Percentiles rank a stretch among this genome's conserved stretches.
Conservation (phyloP, 2,113 vertebrate species). For the Silurus meridionalis region DNA sequence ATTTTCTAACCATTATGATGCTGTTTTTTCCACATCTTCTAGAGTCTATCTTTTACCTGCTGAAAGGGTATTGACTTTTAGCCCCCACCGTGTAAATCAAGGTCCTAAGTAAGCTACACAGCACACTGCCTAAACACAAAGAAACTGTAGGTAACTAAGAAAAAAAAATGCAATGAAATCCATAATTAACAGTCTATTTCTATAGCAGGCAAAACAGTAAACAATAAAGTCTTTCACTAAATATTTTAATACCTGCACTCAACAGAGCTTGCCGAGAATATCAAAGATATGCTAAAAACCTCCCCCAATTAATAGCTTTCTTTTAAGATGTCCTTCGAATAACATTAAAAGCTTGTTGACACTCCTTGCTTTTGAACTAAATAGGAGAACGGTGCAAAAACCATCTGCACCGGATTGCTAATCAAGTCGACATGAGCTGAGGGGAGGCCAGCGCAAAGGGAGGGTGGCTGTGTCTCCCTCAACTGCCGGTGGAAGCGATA, state of each 20-base stretch:
- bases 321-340: constrained; percentile 23
- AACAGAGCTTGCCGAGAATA: not conserved
- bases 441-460: constrained; percentile 16
- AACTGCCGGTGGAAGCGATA: constrained; percentile 58
- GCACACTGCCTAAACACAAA: constrained; percentile 23
- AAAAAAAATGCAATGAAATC: not conserved
- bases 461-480: constrained; percentile 38
- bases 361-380: not conserved
- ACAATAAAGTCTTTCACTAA: not conserved
- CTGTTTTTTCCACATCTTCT: constrained; percentile 20
- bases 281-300: constrained; percentile 14
- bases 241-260: not conserved
- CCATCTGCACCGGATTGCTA: constrained; percentile 35
- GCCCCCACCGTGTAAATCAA: constrained; percentile 65
- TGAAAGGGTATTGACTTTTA: constrained; percentile 62
- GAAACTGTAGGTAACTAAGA: constrained; percentile 1
- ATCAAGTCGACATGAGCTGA: constrained; percentile 42
- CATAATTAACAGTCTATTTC: not conserved
- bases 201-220: not conserved
- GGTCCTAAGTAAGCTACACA: constrained; percentile 47
- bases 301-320: constrained; percentile 13
- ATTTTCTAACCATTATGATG: not conserved
- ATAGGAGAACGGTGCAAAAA: constrained; percentile 21
- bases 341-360: constrained; percentile 26
- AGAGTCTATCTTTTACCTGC: constrained; percentile 59